Evolutionary conservation across 1,140 invertebrate species (phyloP), one percentile per base, ranked within the genome.

Genomic region (Meloidogyne exigua): DNA sequence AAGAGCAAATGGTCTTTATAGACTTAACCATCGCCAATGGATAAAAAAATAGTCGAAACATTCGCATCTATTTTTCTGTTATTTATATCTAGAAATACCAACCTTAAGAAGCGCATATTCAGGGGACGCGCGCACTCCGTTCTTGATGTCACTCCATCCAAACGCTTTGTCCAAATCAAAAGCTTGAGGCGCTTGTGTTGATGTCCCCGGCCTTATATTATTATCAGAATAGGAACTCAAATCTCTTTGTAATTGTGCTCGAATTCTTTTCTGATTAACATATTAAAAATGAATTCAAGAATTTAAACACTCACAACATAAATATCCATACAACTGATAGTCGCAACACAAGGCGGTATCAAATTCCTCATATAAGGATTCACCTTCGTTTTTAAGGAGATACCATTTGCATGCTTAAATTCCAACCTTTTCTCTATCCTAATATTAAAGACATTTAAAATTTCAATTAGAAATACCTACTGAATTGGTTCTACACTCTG

Each of bases 31-130:
- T 73, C 9, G 65, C 32, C 72, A 73, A 62, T 26, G 72, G 72
- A 32, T 64, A 65, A 21, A 73, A 73, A 32, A 73, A 73, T 64
- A 73, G 72, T 21, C 72, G 72, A 12, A 62, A 73, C 21, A 73
- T 73, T 12, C 72, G 42, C 49, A 64, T 73, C 72, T 73, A 26
- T 15, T 57, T 62, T 44, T 21, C 23, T 13, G 25, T 42, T 36
- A n/a, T 21, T 72, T 9, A 62, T 39, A 64, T 63, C 9, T 63
- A 1, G 1, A 36, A 39, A 25, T 7, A 15, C 5, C 2, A 9
- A 73, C 72, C 72, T 32, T 73, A 36, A 73, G 72, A 36, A 65
- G 49, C 2, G 72, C 72, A 65, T 64, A 73, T n/a, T 73, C 72
- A 64, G 49, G 21, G 13, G 26, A 63, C 0, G 26, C 18, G 4